A percentile compares a stretch with the other conserved stretches of the same genome.
phyloP scores from a whole-genome alignment of 2,888 invertebrate species.

The Lampropteryx suffumata region DNA sequence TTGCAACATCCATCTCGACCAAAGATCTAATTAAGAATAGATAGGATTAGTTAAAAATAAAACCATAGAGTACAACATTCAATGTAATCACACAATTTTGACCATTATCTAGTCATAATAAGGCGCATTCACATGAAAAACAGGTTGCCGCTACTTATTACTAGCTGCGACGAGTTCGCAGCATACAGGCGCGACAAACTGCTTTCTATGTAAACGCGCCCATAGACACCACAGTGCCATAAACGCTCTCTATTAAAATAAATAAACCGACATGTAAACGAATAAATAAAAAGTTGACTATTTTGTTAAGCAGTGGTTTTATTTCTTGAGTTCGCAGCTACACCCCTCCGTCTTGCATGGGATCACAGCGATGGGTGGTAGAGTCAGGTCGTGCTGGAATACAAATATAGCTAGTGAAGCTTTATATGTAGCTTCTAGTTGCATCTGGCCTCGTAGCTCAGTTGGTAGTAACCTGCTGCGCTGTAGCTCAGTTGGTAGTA shows the following conservation, averaged over 20 bases:
- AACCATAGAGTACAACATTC: slow-evolving; percentile 45
- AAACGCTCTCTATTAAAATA: slow-evolving; percentile 51
- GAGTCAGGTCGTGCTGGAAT: slow-evolving; percentile 36
- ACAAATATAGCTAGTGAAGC: background rate
- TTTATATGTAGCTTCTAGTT: too few species aligned
- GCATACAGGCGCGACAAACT: background rate
- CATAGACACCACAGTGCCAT: slow-evolving; percentile 64
- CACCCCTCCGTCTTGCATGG: slow-evolving; percentile 43
- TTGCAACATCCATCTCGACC: slow-evolving; percentile 71
- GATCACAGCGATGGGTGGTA: slow-evolving; percentile 45
- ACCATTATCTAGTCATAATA: slow-evolving; percentile 67
- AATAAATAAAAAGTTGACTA: slow-evolving; percentile 47
- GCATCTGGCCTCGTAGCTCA: too few species aligned
- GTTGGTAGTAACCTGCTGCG: too few species aligned
- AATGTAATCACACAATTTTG: slow-evolving; percentile 41
- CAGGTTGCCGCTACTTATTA: background rate
- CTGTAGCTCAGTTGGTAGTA: too few species aligned
- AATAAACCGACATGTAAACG: slow-evolving; percentile 33
- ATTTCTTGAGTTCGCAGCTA: slow-evolving; percentile 48
- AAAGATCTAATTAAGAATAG: slow-evolving; percentile 70
- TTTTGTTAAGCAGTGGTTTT: slow-evolving; percentile 52
- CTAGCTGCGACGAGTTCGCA: background rate
- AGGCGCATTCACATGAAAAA: slow-evolving; percentile 6
- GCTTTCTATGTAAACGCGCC: slow-evolving; percentile 14
- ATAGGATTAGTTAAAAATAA: slow-evolving; percentile 45